Base-by-base conservation (phyloP, 2,888 invertebrate genomes). In the Julus scandinavius region DNA sequence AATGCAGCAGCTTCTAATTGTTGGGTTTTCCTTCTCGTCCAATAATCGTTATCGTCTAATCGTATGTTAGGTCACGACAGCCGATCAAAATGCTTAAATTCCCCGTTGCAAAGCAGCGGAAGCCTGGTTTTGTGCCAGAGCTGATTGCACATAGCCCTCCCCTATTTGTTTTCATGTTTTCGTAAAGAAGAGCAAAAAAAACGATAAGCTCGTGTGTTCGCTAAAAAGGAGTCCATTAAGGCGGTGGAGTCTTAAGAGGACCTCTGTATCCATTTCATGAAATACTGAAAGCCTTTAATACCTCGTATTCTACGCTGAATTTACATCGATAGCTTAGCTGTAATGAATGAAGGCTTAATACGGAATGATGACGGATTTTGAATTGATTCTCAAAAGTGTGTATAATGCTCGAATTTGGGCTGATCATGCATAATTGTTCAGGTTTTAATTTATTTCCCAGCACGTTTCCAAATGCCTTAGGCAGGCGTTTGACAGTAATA, bases 41-140 rank as follows among this genome's bases (percentile, higher is more conserved):
- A 72, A 7, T 72, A 72, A 72, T 72, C 72, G 72, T 72, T 72
- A 72, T 72, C 72, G 29, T 72, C 72, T 72, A 72, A 72, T 72
- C 72, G 72, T 29, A 29, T 72, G 72, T 72, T 29, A 7, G 72
- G 72, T 72, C 72, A 72, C 72, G 72, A 72, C 72, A 72, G 11
- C 29, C 58, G 72, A 72, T 72, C 29, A 72, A 29, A 72, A 72
- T 72, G 72, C 72, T 29, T 72, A 72, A 72, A 72, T 72, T 72
- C 72, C 29, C 13, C 29, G 29, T 29, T 29, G 72, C 29, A 72
- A 72, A 72, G 29, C 29, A 11, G 72, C 13, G 2, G 29, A 72
- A 72, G 72, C n/a, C 29, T 2, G 2, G 72, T 29, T 72, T 72
- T 29, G 72, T 29, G 63, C 63, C 20, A 63, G 7, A 2, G 1